Evolutionary conservation across 2,888 invertebrate genomes (phyloP), one percentile per base, ranked within the genome.

Genomic region (Drosophila tripunctata): DNA sequence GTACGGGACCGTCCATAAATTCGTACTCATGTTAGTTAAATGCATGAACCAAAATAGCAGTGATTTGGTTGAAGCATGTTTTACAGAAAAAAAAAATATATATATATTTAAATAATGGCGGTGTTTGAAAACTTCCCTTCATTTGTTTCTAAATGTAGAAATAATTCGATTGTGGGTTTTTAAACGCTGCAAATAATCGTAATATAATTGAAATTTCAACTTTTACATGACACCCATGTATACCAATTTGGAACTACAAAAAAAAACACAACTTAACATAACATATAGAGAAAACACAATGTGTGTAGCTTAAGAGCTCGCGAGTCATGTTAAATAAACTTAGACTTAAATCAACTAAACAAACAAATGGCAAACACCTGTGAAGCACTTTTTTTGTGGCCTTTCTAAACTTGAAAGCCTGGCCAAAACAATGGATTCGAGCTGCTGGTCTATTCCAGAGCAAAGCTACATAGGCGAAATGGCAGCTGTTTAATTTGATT

Each of bases 281-380:
- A n/a, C n/a, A n/a, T n/a, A 10, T 27, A 27, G 10, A 45, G 17
- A 56, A 51, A 52, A 22, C 27, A 3, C 43, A 15, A 43, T 43
- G 10, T 43, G 33, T 52, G 33, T 43, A 36, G 22, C 31, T 36
- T 10, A 5, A 31, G 35, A n/a, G 30, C 36, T 48, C 24, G 41
- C 55, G 60, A 45, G 47, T 65, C 75, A 63, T 67, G 77, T 67
- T 68, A 67, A 83, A 79, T 79, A 82, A 79, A 83, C 65, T 65
- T 75, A 82, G 66, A 75, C 71, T 48, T 63, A 54, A 69, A 72
- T 68, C 40, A 67, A 75, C 63, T 67, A 64, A 67, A 43, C 52
- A 51, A 57, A 44, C 15, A 56, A 63, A 35, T 44, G 10, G 27
- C 45, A 62, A 45, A 31, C 73, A 75, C 66, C 66, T 74, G 62